Evolutionary conservation across 2,113 vertebrate genomes (phyloP), one percentile per base, ranked within the genome.

Genomic region (Coreoperca whiteheadi): DNA sequence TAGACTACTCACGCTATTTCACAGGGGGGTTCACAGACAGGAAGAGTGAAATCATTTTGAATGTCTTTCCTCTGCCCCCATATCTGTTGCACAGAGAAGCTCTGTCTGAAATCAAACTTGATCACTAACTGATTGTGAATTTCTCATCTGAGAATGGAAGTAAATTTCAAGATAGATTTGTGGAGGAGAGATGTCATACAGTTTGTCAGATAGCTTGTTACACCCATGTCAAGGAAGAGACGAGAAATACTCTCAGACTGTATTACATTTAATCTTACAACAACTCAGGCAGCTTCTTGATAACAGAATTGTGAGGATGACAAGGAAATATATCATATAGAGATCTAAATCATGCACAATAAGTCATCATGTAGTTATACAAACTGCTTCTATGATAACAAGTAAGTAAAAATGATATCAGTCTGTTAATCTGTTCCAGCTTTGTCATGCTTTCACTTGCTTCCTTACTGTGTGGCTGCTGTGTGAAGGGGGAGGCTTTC

Each of bases 391-490:
- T 53, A 14, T 25, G 57, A 25, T 56, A 65, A 77, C 14, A 77
- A 86, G 23, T 21, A 74, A 61, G 30, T 70, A 64, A 53, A 71
- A 72, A 48, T 16, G 23, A 77, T 70, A 72, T 71, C 53, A 72
- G 82, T 59, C 67, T 60, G 65, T 84, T 69, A 63, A 9, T 72
- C 74, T 90, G 56, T 46, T 86, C 48, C 61, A 84, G 82, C 81
- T 81, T 71, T 63, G 83, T 91, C 89, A 91, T 89, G 80, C 87
- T 86, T 92, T 91, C 88, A 83, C 84, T 88, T 82, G 82, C 66
- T 83, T 84, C 84, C 68, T 86, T 61, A 21, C 63, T 79, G 73
- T 74, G 50, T 67, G 50, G 75, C 70, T 77, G 71, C 37, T 54
- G 8, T 51, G 23, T 65, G 51, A 56, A 74, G 82, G 64, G 54